A percentile compares a stretch with the other conserved stretches of the same genome.
Evolutionary conservation across 2,113 vertebrate genomes (phyloP).

Genomic region (Colistium nudipinnis): DNA sequence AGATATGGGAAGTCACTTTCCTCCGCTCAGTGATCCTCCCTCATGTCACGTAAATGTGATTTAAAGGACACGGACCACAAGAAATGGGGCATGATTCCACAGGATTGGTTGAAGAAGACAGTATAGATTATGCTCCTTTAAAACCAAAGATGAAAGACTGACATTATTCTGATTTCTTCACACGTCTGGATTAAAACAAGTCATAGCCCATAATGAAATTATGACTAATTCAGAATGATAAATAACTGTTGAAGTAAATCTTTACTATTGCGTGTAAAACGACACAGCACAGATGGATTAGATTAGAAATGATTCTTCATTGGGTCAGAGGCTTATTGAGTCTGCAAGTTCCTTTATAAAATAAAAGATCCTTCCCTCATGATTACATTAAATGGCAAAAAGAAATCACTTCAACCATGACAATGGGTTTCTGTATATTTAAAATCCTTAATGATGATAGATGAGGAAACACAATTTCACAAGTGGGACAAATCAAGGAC

Average conservation of each 20-base stretch:
- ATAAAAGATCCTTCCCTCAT: background rate
- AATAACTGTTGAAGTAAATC: conserved; percentile 22
- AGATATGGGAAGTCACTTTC: conserved; percentile 1
- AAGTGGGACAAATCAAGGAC: background rate
- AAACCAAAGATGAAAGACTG: conserved; percentile 14
- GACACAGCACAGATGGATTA: conserved; percentile 1
- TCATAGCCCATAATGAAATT: conserved; percentile 9
- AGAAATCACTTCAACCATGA: background rate
- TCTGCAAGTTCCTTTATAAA: conserved; percentile 13
- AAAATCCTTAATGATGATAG: conserved; percentile 3
- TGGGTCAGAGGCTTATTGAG: conserved; percentile 2
- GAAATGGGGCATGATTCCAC: conserved; percentile 37
- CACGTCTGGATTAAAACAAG: conserved; percentile 9
- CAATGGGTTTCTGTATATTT: background rate
- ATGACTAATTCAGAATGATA: conserved; percentile 12
- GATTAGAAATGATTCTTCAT: conserved; percentile 32
- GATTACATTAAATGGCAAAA: conserved; percentile 21
- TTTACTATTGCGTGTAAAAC: background rate
- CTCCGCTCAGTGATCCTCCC: conserved; percentile 11
- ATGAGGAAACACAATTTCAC: background rate
- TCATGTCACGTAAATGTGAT: conserved; percentile 7
- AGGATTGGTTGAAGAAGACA: conserved; percentile 35
- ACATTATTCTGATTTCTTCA: conserved; percentile 25
- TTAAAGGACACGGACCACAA: conserved; percentile 45
- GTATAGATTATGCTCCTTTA: conserved; percentile 33